Base-by-base conservation (phyloP, 2,797 vertebrate species). In the Otolemur crassicaudatus region DNA sequence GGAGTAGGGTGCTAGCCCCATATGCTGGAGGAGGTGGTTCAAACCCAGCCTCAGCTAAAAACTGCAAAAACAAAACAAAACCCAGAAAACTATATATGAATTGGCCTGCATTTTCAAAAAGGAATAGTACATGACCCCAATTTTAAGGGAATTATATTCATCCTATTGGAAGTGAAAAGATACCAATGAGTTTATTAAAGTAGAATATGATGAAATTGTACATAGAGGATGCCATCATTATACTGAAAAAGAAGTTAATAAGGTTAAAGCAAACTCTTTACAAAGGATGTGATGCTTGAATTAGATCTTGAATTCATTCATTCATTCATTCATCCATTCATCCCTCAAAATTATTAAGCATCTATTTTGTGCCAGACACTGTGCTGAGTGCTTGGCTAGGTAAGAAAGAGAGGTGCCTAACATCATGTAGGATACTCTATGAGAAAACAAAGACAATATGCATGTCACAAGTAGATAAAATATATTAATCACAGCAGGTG, bases 201-300 rank as follows among this genome's bases (percentile, higher is more conserved):
- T 29, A 83, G 10, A 53, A 46, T 73, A 75, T 8, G 83, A 84
- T 67, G 31, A 16, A 90, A 53, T 65, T 63, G 14, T 88, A 85
- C 73, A 56, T 60, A 63, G 90, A 63, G 65, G 7, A 2, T 87
- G 14, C 23, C 7, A 27, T 77, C 63, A 88, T 81, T 88, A 19
- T 72, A 75, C n/a, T 73, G 31, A 65, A 27, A 82, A 94, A 77
- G 49, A 87, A 77, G 61, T 87, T 83, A 76, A n/a, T 86, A 75
- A 76, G 20, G 3, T 67, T n/a, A 76, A 77, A 84, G 16, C 58
- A 94, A 96, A 90, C 75, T 11, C 13, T 63, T 63, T n/a, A 81
- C 22, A 67, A 58, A 80, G 82, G 7, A 37, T 81, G 9, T 22
- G 56, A 73, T 67, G 31, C 31, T 72, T 94, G 56, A 87, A 49